Base-by-base conservation (phyloP, 2,888 invertebrate species). In the Caenorhabditis japonica region DNA sequence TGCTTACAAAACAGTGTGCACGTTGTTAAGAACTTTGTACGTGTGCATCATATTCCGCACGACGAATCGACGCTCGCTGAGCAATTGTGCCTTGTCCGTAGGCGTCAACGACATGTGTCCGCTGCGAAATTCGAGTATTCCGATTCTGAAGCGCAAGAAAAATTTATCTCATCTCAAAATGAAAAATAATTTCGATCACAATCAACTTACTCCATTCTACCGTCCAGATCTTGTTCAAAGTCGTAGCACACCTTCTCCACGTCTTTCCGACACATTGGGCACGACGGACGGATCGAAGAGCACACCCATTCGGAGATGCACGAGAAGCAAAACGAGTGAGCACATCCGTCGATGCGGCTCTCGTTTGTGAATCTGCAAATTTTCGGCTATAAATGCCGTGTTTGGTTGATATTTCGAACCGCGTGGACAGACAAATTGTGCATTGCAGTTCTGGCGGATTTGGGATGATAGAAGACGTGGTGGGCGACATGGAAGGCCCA, bases 241-340 rank as follows among this genome's bases (percentile, higher is more conserved):
- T 56, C 56, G 30, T 66, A 66, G 4, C 17, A 49, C 13, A 66
- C 46, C 8, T 66, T 56, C 1, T 56, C 56, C 7, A 66, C 34
- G 2, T 49, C 56, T 10, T 49, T 5, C 0, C 66, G 66, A 10
- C 66, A 66, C 66, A 66, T 66, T 3, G 66, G 66, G 13, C 66
- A 66, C 13, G 56, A 56, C n/a, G 66, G 56, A 8, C 66, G 56
- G 1, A 56, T 19, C 17, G 66, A 49, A 27, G 39, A 36, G 36
- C 43, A 56, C 23, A 70, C 41, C 75, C 75, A 75, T 49, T 75
- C 75, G 4, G 56, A 52, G n/a, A 75, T 75, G 47, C 75, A 75
- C 4, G 60, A 39, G 43, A 60, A 66, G 49, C 75, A 75, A 39
- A 75, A 75, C 0, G 59, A 47, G 46, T 75, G 75, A 7, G 49